Percentiles rank a stretch among this genome's conserved stretches.
These are phyloP conservation scores for Callosobruchus maculatus DNA, from an alignment of 2,888 invertebrate species.

Conservation along the genomic window DNA sequence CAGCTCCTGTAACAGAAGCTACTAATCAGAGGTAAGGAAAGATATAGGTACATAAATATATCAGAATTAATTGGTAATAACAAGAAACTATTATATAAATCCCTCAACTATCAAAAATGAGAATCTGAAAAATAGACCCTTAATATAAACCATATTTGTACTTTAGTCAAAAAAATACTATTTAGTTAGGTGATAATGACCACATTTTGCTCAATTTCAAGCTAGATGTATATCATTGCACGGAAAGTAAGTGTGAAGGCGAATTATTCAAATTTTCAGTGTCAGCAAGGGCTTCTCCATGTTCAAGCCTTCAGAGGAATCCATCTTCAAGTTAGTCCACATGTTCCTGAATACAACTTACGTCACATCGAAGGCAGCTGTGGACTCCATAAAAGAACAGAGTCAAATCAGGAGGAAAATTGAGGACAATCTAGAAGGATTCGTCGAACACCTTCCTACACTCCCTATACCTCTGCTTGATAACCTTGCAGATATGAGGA, in stretches of 20 bases:
- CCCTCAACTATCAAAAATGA: too few relatives aligned
- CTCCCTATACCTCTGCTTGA: constrained; percentile 18
- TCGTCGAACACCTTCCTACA: constrained; percentile 21
- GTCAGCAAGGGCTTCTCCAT: constrained; percentile 20
- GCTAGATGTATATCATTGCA: too few relatives aligned
- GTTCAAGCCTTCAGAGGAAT: constrained; percentile 28
- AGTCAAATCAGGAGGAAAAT: constrained; percentile 24
- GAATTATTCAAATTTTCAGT: constrained; percentile 15
- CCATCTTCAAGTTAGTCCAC: constrained; percentile 28
- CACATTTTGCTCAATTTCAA: too few relatives aligned
- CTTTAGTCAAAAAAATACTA: too few relatives aligned
- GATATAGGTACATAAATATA: background rate
- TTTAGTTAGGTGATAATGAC: too few relatives aligned
- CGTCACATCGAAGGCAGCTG: constrained; percentile 25
- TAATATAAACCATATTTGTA: too few relatives aligned
- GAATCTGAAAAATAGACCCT: too few relatives aligned
- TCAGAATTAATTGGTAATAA: too few relatives aligned
- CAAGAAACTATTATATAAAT: too few relatives aligned
- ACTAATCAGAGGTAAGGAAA: background rate
- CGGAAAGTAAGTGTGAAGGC: too few relatives aligned
- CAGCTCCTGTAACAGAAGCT: background rate
- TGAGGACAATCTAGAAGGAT: constrained; percentile 24
- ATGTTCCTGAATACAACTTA: constrained; percentile 31
- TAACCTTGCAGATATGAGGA: constrained; percentile 3
- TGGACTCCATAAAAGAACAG: constrained; percentile 25